These are phyloP conservation scores for Sycophila texana DNA, from an alignment of 2,888 invertebrate genomes.

Conservation along the genomic window DNA sequence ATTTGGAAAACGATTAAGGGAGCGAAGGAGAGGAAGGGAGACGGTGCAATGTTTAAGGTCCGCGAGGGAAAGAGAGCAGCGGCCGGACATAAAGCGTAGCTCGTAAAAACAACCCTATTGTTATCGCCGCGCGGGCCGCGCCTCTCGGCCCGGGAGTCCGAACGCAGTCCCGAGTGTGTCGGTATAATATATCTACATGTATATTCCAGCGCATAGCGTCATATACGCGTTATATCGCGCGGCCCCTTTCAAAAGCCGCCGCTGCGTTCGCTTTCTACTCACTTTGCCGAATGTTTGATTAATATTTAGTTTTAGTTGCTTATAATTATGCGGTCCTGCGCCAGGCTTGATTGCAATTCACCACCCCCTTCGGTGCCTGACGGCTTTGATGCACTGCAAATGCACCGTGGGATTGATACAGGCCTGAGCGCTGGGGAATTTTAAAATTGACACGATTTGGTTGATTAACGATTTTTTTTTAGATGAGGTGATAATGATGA, in stretches of 20 bases:
- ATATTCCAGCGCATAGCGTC: not conserved
- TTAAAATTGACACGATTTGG: too few relatives aligned
- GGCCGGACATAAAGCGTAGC: constrained; percentile 51
- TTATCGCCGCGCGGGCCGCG: constrained; percentile 64
- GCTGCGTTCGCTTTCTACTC: not conserved
- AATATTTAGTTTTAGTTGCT: not conserved
- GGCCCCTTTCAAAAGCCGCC: constrained; percentile 5
- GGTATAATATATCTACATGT: not conserved
- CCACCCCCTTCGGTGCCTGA: not conserved
- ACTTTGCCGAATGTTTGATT: not conserved
- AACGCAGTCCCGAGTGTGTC: too few relatives aligned
- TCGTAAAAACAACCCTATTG: constrained; percentile 73
- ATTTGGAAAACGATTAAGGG: constrained; percentile 48
- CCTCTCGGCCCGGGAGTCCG: not conserved
- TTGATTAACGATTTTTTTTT: too few relatives aligned
- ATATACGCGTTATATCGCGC: not conserved
- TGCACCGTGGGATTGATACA: not conserved
- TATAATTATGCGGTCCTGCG: not conserved
- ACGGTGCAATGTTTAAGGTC: constrained; percentile 34
- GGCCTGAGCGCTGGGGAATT: not conserved
- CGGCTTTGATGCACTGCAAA: constrained; percentile 20
- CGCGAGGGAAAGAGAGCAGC: constrained; percentile 56
- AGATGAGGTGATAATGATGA: too few relatives aligned
- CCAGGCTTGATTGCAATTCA: not conserved
- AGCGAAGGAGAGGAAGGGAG: constrained; percentile 48